These are phyloP conservation scores for Microdon myrmicae DNA, from an alignment of 2,888 invertebrate species.

Conservation along the genomic window DNA sequence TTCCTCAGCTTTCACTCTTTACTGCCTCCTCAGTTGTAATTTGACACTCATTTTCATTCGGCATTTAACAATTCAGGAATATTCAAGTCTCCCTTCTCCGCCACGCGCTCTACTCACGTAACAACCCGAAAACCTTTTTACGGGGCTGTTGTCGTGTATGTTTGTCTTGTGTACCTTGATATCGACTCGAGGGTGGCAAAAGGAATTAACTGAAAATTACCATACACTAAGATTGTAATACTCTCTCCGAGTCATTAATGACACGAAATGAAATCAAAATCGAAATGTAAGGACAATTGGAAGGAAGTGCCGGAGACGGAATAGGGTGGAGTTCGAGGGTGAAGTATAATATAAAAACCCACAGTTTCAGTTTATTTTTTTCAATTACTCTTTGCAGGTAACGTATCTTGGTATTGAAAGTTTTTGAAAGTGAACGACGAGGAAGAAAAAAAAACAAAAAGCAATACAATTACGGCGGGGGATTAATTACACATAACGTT, in stretches of 20 bases:
- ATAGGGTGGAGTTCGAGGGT: not conserved
- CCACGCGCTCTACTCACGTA: not conserved
- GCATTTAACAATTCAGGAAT: slow-evolving; percentile 44
- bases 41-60: slow-evolving; percentile 49
- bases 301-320: slow-evolving; percentile 8
- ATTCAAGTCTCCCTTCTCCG: slow-evolving; percentile 8
- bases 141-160: too few species aligned
- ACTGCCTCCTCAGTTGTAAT: slow-evolving; percentile 28
- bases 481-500: too few species aligned
- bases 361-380: not conserved
- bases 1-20: not conserved
- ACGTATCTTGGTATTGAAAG: slow-evolving; percentile 24
- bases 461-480: slow-evolving; percentile 21
- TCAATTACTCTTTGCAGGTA: slow-evolving; percentile 10
- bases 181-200: not conserved
- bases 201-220: slow-evolving; percentile 28
- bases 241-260: slow-evolving; percentile 45
- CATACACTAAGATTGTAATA: slow-evolving; percentile 29
- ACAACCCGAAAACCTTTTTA: not conserved
- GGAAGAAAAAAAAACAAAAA: slow-evolving; percentile 26
- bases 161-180: too few species aligned
- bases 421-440: slow-evolving; percentile 35
- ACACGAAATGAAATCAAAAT: slow-evolving; percentile 52
- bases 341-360: slow-evolving; percentile 16
- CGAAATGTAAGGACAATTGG: slow-evolving; percentile 49